Base-by-base conservation (phyloP, 1,140 invertebrate genomes). In the Drosophila willistoni region DNA sequence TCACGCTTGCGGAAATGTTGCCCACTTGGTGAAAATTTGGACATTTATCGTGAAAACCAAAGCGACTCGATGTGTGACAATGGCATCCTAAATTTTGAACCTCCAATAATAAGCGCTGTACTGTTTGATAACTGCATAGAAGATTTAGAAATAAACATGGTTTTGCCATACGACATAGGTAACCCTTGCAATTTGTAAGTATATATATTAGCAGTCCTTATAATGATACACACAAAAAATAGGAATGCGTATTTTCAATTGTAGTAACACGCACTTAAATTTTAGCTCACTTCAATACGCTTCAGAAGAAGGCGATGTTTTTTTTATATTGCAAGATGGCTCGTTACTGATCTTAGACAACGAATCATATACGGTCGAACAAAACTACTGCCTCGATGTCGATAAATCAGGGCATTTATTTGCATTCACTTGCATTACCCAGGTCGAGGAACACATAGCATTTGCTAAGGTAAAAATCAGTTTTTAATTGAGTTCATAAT, bases 111-210 rank as follows among this genome's bases (percentile, higher is more conserved):
- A 36, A 84, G 71, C 56, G 91, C 81, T 5, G 77, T 81, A 5
- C 72, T 92, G 3, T 92, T 74, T 61, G 90, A 92, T 14, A 91
- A 91, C 54, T 92, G 91, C 44, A 91, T 92, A 41, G 91, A 92
- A 19, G 91, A 92, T 60, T 69, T 87, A 44, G 90, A 92, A 74
- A 61, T 75, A 29, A n/a, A 34, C 1, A 71, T 81, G 3, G 34
- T 22, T n/a, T 56, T 92, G 19, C 39, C 68, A 6, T 72, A 78
- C 19, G 80, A 89, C 47, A 91, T 92, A 67, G 91, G 91, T 33
- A 92, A 92, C 82, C 90, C 90, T 6, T 92, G 91, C 34, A 92
- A 91, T 76, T 81, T 71, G 91, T 91, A 75, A 71, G 71, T 71
- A 6, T 3, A 25, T 25, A 4, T 12, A 75, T 2, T 36, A 4